Percentiles rank a stretch among this genome's conserved stretches.
These are phyloP conservation scores for Crotalus helleri DNA, from an alignment of 2,113 vertebrate species.

Conservation along the genomic window DNA sequence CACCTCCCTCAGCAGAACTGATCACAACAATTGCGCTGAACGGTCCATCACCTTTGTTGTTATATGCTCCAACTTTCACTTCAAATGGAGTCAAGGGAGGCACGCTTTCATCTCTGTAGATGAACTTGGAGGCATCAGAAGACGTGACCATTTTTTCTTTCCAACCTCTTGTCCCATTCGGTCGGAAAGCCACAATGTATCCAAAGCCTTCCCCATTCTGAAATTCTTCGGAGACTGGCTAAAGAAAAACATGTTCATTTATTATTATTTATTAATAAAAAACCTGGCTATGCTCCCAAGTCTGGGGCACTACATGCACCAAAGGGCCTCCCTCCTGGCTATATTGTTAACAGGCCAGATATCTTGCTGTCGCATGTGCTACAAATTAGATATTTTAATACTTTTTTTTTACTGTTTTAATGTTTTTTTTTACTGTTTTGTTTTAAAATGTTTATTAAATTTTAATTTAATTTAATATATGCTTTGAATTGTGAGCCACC, in stretches of 20 bases:
- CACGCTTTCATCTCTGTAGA: constrained; percentile 94
- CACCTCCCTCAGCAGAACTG: constrained; percentile 93
- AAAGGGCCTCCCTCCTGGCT: background rate
- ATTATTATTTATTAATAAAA: background rate
- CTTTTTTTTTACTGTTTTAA: background rate
- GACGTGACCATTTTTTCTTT: constrained; percentile 98
- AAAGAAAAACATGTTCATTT: constrained; percentile 41
- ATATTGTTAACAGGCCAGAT: background rate
- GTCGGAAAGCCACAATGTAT: constrained; percentile 94
- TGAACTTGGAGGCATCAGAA: constrained; percentile 90
- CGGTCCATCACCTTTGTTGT: constrained; percentile 96
- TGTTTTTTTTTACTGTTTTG: background rate
- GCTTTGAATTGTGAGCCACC: background rate
- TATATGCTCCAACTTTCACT: constrained; percentile 96
- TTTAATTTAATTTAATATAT: background rate
- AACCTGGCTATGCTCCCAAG: background rate
- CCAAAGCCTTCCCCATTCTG: constrained; percentile 96
- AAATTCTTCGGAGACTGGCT: constrained; percentile 97
- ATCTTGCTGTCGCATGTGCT: background rate
- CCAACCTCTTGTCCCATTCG: constrained; percentile 93
- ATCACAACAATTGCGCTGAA: constrained; percentile 91
- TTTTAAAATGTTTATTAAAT: too few relatives aligned
- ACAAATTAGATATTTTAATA: background rate
- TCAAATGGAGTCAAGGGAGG: constrained; percentile 92
- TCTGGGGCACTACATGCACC: background rate